Evolutionary conservation across 1,140 invertebrate genomes (phyloP), one percentile per base, ranked within the genome.

Genomic region (Hyles euphorbiae): DNA sequence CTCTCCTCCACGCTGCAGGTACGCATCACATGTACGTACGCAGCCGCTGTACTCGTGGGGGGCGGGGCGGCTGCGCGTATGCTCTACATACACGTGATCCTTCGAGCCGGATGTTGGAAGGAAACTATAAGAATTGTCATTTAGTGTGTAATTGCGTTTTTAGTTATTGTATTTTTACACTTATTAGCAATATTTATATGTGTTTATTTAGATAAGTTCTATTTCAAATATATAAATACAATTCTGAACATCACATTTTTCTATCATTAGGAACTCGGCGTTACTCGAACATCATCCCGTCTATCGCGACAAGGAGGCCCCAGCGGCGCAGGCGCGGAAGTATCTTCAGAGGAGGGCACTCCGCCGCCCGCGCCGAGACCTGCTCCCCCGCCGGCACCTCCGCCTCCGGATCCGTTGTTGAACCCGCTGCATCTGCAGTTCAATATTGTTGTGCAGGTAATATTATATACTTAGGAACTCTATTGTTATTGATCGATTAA

Each of bases 391-490:
- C 70, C 66, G 3, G 51, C 58, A 1, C 49, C 74, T 1, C 43
- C 63, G 0, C 58, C 58, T 1, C 9, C 79, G 6, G 79, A 78
- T 58, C 74, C 83, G 32, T 70, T 95, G 22, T 76, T 96, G 2
- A 94, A 96, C 67, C 96, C 96, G 1, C 91, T 96, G 47, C 94
- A 96, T 3, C 95, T 97, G 92, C 95, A 97, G 72, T 97, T 97
- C 83, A 93, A 94, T 43, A 91, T 96, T 49, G 91, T 95, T 51
- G 76, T 96, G 22, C 94, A 94, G 91, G 93, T 91, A 73, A 82
- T 22, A 22, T 22, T 22, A 22, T 22, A 22, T 22, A 22, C 22
- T 22, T 22, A 22, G 22, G 22, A 22, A 22, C 22, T 22, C 22
- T 22, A 22, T 22, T 22, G 0, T 22, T 22, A 22, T 22, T 22